These are phyloP conservation scores for Homarus gammarus DNA, from an alignment of 2,888 invertebrate species.

Conservation along the genomic window DNA sequence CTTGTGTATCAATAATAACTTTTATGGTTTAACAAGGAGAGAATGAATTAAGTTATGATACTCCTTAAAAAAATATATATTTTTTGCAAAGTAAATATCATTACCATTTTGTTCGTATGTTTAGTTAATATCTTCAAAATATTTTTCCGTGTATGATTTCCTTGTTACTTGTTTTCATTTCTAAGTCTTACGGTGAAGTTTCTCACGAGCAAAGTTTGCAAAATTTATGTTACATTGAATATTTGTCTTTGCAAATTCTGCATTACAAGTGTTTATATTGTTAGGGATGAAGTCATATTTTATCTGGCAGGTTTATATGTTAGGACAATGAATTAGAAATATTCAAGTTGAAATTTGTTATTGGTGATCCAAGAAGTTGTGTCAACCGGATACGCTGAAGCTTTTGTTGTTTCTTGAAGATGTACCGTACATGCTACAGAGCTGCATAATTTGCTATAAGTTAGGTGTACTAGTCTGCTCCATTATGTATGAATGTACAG, in stretches of 20 bases:
- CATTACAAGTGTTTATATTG: neutral
- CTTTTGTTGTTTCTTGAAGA: neutral
- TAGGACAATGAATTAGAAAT: neutral
- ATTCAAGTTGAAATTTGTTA: neutral
- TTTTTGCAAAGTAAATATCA: too few relatives aligned
- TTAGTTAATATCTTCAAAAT: too few relatives aligned
- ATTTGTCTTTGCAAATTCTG: neutral
- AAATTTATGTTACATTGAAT: neutral
- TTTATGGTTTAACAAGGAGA: too few relatives aligned
- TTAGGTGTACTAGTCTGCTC: conserved; percentile 57
- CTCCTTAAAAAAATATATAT: too few relatives aligned
- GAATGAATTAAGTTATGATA: too few relatives aligned
- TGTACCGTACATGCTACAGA: conserved; percentile 6
- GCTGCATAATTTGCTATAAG: conserved; percentile 43
- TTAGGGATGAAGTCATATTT: neutral
- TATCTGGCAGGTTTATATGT: neutral
- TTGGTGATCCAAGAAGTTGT: conserved; percentile 1
- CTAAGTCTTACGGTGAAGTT: neutral
- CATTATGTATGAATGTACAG: conserved; percentile 21
- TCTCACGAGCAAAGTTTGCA: neutral
- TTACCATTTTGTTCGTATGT: too few relatives aligned
- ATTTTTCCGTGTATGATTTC: too few relatives aligned
- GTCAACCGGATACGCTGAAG: neutral
- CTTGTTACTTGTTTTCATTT: too few relatives aligned
- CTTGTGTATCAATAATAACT: too few relatives aligned